A percentile compares a stretch with the other conserved stretches of the same genome.
Conservation (phyloP, 2,888 invertebrate species). For the Drosophila conformis region DNA sequence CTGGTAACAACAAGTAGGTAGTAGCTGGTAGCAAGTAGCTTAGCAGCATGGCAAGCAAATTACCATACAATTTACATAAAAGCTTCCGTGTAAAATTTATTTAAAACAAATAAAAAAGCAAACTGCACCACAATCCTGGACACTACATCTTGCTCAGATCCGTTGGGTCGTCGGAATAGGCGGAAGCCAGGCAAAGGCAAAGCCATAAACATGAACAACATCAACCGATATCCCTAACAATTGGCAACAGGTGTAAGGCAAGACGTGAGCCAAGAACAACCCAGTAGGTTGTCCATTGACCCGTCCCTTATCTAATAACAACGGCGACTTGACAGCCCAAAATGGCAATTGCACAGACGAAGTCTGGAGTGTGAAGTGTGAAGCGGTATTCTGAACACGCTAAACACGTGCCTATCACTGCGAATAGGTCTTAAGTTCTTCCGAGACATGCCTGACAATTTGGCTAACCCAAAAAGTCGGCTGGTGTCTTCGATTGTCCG, state of each 20-base stretch:
- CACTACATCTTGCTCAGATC: conserved; percentile 53
- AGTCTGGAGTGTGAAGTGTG: conserved; percentile 26
- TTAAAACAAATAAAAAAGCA: conserved; percentile 71
- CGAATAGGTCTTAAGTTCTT: conserved; percentile 67
- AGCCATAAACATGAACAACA: conserved; percentile 73
- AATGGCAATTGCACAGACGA: conserved; percentile 20
- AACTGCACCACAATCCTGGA: conserved; percentile 50
- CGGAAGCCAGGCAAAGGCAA: conserved; percentile 50
- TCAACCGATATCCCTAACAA: conserved; percentile 48
- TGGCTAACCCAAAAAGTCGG: conserved; percentile 41
- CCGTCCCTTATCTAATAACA: conserved; percentile 65
- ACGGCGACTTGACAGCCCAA: conserved; percentile 59
- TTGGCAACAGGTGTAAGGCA: conserved; percentile 76
- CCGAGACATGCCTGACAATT: conserved; percentile 46
- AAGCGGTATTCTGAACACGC: conserved; percentile 38
- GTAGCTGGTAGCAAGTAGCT: conserved; percentile 9
- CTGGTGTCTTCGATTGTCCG: conserved; percentile 16
- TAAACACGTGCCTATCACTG: conserved; percentile 61
- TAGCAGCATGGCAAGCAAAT: conserved; percentile 48
- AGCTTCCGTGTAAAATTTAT: conserved; percentile 75
- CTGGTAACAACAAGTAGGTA: conserved; percentile 30
- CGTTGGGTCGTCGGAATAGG: conserved; percentile 26
- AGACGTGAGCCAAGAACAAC: conserved; percentile 46
- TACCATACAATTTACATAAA: conserved; percentile 79
- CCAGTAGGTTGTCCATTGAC: conserved; percentile 53